Evolutionary conservation across 2,888 invertebrate species (phyloP).

Genomic region (Macrophya annulata): DNA sequence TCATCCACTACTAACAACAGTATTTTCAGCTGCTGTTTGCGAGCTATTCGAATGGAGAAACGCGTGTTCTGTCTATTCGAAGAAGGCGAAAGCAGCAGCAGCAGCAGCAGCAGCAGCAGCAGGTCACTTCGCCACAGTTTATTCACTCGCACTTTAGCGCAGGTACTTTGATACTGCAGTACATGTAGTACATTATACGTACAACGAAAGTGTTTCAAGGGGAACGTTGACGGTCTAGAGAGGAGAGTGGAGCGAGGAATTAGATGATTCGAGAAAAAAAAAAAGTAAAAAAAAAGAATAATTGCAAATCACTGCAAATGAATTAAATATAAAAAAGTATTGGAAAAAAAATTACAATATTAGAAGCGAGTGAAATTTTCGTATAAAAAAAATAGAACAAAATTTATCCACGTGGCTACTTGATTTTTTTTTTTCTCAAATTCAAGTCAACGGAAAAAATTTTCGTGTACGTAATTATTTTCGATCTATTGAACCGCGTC

Average conservation of each 20-base stretch:
- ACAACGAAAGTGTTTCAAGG: slow-evolving; percentile 51
- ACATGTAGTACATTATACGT: background rate
- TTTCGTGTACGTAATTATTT: no score
- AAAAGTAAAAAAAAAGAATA: background rate
- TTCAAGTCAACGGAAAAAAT: background rate
- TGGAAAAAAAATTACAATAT: background rate
- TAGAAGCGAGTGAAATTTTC: background rate
- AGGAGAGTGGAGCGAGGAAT: background rate
- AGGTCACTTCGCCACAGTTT: background rate
- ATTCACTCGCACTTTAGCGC: background rate
- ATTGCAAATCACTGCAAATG: background rate
- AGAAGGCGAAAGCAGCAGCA: slow-evolving; percentile 41
- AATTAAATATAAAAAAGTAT: no score
- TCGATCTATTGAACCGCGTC: background rate
- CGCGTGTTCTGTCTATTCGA: slow-evolving; percentile 12
- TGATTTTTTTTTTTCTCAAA: background rate
- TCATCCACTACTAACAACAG: slow-evolving; percentile 23
- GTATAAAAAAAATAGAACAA: background rate
- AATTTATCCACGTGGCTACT: background rate
- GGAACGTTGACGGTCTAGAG: slow-evolving; percentile 29
- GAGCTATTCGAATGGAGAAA: background rate
- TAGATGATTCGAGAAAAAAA: background rate
- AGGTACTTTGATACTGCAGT: background rate
- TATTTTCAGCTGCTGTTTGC: background rate
- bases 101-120: background rate